Base-by-base conservation (phyloP, 2,113 vertebrate genomes). In the Lathamus discolor region DNA sequence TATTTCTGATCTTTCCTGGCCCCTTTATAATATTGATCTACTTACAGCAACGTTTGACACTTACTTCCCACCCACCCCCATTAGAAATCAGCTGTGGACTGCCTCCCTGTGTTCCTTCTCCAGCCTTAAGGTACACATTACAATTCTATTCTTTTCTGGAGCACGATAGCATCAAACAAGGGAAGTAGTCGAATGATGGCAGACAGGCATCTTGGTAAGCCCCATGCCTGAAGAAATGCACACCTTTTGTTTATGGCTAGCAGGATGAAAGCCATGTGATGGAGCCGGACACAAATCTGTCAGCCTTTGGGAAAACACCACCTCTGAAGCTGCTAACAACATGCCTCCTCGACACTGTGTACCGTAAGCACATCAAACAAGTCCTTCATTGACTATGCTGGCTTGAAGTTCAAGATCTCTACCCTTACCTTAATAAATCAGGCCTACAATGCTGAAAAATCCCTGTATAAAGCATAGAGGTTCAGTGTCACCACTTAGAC, bases 351-450 rank as follows among this genome's bases (percentile, higher is more conserved):
- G 4, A 76, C 1, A 0, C 70, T 7, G 68, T 25, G 2, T 15
- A 69, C 66, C 52, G 3, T 17, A 3, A 73, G 33, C 81, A 96
- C 91, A 91, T 97, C 96, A 97, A 93, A 96, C 70, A 46, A 84
- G 54, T 17, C 91, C 81, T 91, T 96, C 96, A 94, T 96, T 66
- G 95, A 44, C 74, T 96, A 95, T 94, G 92, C 93, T 96, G 92
- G 92, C 83, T 96, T 97, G 96, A 96, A 96, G 77, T 93, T 91
- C 66, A 49, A 68, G 86, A 66, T 81, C 25, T 73, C 62, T 86
- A 44, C 49, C 76, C 74, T 83, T 87, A 96, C 93, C 81, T 92
- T 96, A 96, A 94, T 87, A 89, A 96, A 70, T 19, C 49, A 64
- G 64, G 49, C 67, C 48, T 35, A 46, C 1, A 0, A 51, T 1